Evolutionary conservation across 2,797 vertebrate species (phyloP).

Genomic region (Mallotus villosus): DNA sequence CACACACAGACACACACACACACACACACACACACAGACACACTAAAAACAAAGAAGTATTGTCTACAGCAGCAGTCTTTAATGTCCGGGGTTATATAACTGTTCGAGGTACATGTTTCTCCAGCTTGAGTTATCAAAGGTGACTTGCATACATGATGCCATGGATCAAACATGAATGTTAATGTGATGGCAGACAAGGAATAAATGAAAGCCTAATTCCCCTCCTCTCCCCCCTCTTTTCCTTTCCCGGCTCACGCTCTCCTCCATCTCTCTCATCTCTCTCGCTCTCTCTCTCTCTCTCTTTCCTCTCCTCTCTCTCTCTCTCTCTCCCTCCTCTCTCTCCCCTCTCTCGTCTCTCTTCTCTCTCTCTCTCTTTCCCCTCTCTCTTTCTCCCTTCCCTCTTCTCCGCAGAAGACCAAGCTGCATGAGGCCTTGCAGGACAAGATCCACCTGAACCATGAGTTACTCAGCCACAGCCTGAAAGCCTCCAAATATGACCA

Average conservation of each 20-base stretch:
- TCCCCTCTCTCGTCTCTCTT: not conserved
- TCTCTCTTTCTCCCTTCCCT: not conserved
- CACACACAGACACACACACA: constrained; percentile 18
- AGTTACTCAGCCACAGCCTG: constrained; percentile 70
- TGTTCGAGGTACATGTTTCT: constrained; percentile 33
- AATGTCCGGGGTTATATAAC: constrained; percentile 56
- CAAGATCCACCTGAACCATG: constrained; percentile 71
- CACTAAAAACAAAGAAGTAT: constrained; percentile 38
- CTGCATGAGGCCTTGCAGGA: constrained; percentile 77
- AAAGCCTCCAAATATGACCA: constrained; percentile 75
- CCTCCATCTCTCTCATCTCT: constrained; percentile 1
- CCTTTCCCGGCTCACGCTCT: too few species aligned
- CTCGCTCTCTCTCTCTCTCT: not conserved
- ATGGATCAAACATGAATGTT: not conserved
- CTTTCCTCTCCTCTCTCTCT: not conserved
- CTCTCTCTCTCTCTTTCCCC: not conserved
- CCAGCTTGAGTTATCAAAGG: constrained; percentile 24
- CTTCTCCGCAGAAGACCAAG: constrained; percentile 75
- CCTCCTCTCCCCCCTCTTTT: too few species aligned
- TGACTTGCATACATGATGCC: constrained; percentile 31
- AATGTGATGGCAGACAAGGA: too few species aligned
- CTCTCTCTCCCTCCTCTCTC: not conserved
- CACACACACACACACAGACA: constrained; percentile 21
- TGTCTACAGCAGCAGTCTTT: constrained; percentile 53
- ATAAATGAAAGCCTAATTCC: too few species aligned